Conservation (phyloP, 2,888 invertebrate genomes). For the Pollenia angustigena region DNA sequence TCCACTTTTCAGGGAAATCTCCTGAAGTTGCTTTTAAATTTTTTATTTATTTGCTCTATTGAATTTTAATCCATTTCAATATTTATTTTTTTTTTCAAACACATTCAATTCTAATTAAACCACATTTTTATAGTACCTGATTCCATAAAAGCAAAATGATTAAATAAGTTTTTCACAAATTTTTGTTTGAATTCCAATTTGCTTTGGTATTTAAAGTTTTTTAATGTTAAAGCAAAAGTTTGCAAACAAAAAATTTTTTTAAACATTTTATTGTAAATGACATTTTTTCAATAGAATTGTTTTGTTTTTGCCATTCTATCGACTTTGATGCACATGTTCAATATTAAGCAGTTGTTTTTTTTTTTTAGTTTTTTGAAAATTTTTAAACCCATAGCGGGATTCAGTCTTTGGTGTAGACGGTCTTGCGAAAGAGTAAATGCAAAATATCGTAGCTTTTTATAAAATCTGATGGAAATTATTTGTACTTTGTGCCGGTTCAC, state of each 20-base stretch:
- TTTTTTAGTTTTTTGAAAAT: slow-evolving; percentile 36
- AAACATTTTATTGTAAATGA: slow-evolving; percentile 52
- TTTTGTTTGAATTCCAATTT: slow-evolving; percentile 29
- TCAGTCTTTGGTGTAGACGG: background rate
- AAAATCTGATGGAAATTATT: too few relatives aligned
- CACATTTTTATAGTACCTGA: slow-evolving; percentile 21
- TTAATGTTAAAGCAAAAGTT: slow-evolving; percentile 40
- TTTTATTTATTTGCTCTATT: too few relatives aligned
- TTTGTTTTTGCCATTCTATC: slow-evolving; percentile 37
- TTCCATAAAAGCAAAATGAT: slow-evolving; percentile 41
- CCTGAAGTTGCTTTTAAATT: too few relatives aligned
- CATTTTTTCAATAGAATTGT: slow-evolving; percentile 25
- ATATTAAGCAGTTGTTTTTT: slow-evolving; percentile 34
- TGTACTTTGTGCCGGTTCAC: too few relatives aligned
- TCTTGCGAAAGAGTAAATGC: too few relatives aligned
- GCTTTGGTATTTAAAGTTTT: slow-evolving; percentile 24
- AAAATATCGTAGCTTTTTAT: too few relatives aligned
- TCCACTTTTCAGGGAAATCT: too few relatives aligned
- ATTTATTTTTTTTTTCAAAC: background rate
- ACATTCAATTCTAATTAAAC: background rate
- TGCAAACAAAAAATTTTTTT: background rate
- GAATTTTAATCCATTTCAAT: too few relatives aligned
- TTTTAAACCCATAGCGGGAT: slow-evolving; percentile 62
- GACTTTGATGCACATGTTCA: slow-evolving; percentile 64
- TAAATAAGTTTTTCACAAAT: slow-evolving; percentile 49